These are phyloP conservation scores for Embidobia sp. DNA, from an alignment of 2,888 invertebrate genomes.

Conservation along the genomic window DNA sequence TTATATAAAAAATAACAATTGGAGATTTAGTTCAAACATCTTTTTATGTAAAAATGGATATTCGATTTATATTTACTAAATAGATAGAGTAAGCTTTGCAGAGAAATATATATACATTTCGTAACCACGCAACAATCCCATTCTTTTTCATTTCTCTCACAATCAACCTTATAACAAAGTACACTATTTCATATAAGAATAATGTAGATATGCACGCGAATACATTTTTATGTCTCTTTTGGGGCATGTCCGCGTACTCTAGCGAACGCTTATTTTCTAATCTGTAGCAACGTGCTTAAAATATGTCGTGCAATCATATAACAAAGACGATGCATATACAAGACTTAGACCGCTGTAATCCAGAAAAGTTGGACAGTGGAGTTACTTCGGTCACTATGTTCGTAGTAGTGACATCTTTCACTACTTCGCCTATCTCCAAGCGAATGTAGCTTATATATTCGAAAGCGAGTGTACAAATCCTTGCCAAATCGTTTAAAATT, in stretches of 20 bases:
- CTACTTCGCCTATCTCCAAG: slow-evolving; percentile 37
- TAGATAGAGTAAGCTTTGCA: slow-evolving; percentile 1
- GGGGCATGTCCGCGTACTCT: slow-evolving; percentile 8
- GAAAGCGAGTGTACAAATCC: slow-evolving; percentile 23
- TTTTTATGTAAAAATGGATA: too few relatives aligned
- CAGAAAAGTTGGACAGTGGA: slow-evolving; percentile 61
- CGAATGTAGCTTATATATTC: slow-evolving; percentile 46
- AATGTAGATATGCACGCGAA: slow-evolving; percentile 20
- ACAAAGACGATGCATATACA: slow-evolving; percentile 70
- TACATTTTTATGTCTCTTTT: slow-evolving; percentile 22
- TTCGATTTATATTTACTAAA: slow-evolving; percentile 29
- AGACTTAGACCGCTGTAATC: slow-evolving; percentile 69
- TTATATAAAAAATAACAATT: too few relatives aligned
- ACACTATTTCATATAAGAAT: slow-evolving; percentile 31
- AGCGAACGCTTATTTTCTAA: slow-evolving; percentile 58
- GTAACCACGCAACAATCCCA: slow-evolving; percentile 15
- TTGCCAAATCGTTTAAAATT: slow-evolving; percentile 62
- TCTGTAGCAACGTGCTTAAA: slow-evolving; percentile 45
- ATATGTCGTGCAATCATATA: slow-evolving; percentile 46
- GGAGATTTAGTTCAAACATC: too few relatives aligned
- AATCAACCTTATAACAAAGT: slow-evolving; percentile 12
- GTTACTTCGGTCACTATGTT: not conserved
- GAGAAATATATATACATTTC: slow-evolving; percentile 11
- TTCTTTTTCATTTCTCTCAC: slow-evolving; percentile 22
- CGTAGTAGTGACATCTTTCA: slow-evolving; percentile 7